These are phyloP conservation scores for Melinaea marsaeus DNA, from an alignment of 2,888 invertebrate species.

Conservation along the genomic window DNA sequence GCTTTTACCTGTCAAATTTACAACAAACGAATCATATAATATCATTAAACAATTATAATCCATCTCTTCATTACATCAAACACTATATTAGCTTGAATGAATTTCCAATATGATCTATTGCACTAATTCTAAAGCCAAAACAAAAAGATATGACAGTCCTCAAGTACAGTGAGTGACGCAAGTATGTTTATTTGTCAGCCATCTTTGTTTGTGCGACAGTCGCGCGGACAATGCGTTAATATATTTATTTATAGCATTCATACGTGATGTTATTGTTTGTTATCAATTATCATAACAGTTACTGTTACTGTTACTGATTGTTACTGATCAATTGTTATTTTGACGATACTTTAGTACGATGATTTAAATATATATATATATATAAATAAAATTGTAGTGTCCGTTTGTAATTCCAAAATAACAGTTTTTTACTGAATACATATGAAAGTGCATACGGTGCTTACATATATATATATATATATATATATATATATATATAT, in stretches of 20 bases:
- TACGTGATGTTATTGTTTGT: slow-evolving; percentile 3
- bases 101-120: not conserved
- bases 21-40: not conserved
- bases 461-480: too few species aligned
- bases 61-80: not conserved
- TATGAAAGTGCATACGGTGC: too few species aligned
- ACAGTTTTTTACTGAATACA: too few species aligned
- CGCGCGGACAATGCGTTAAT: slow-evolving; percentile 15
- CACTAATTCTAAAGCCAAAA: slow-evolving; percentile 21
- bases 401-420: too few species aligned
- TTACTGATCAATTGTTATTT: not conserved
- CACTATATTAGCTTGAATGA: not conserved
- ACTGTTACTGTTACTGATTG: not conserved
- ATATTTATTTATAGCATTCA: slow-evolving; percentile 15
- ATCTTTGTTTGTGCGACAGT: slow-evolving; percentile 15
- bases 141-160: slow-evolving; percentile 20
- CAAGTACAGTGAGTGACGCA: slow-evolving; percentile 23
- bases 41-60: not conserved
- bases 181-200: slow-evolving; percentile 21
- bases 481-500: too few species aligned
- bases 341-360: not conserved
- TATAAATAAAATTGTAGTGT: too few species aligned
- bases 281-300: not conserved
- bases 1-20: slow-evolving; percentile 1
- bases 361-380: too few species aligned